Conservation (phyloP, 2,888 invertebrate genomes). For the Falcaria lacertinaria region DNA sequence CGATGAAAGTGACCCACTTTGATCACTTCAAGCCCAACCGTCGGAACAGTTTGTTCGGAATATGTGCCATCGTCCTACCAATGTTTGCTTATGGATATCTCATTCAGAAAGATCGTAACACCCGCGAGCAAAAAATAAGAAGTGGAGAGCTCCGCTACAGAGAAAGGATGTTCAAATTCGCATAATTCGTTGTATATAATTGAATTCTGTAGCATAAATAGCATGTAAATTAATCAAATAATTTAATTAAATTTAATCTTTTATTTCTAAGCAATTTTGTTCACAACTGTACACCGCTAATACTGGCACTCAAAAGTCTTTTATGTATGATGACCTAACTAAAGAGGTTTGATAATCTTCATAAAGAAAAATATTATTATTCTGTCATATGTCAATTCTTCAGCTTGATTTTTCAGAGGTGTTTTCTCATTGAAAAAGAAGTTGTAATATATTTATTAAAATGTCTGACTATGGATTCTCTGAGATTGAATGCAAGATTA, state of each 20-base stretch:
- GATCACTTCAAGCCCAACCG: constrained; percentile 84
- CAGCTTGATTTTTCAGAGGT: too few species aligned
- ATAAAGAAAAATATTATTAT: neutral
- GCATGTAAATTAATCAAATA: constrained; percentile 8
- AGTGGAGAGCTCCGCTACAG: constrained; percentile 87
- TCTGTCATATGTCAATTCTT: neutral
- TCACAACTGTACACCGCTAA: neutral
- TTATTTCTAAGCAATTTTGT: neutral
- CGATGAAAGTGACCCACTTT: constrained; percentile 83
- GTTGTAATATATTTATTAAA: constrained; percentile 1
- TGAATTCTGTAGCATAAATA: constrained; percentile 3
- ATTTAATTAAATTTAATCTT: constrained; percentile 4
- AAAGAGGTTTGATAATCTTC: too few species aligned
- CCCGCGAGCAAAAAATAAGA: constrained; percentile 79
- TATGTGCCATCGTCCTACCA: constrained; percentile 76
- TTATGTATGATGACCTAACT: too few species aligned
- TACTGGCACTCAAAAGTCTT: neutral
- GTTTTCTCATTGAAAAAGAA: neutral
- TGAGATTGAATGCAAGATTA: constrained; percentile 65
- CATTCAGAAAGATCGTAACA: constrained; percentile 72
- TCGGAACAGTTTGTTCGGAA: constrained; percentile 73
- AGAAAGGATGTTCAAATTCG: constrained; percentile 85
- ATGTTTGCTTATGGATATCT: constrained; percentile 75
- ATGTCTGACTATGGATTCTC: constrained; percentile 70
- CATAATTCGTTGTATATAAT: constrained; percentile 46